Evolutionary conservation across 23 tunicate genomes (phyloP).

Genomic region (Diplosoma virens): DNA sequence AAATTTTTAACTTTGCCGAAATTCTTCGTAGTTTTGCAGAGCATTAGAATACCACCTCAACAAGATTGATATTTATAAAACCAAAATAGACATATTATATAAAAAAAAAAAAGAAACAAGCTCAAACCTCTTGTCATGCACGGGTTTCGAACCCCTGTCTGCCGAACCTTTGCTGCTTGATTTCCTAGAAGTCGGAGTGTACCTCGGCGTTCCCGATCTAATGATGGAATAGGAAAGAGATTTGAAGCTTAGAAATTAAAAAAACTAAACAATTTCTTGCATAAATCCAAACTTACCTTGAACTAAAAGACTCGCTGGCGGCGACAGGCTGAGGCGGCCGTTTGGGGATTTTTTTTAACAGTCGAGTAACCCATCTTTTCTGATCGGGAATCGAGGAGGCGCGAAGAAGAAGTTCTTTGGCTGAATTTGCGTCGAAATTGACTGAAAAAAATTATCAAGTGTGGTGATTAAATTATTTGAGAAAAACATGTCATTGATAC

Average conservation of each 20-base stretch:
- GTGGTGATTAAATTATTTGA: neutral
- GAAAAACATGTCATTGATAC: neutral
- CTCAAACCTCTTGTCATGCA: conserved; percentile 41
- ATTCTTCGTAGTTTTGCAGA: too few relatives aligned
- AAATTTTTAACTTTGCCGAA: too few relatives aligned
- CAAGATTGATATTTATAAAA: too few relatives aligned
- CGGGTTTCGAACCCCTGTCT: conserved; percentile 46
- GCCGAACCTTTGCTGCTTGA: conserved; percentile 69
- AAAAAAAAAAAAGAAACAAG: neutral
- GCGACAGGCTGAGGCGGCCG: conserved; percentile 57
- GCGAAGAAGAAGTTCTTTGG: conserved; percentile 76
- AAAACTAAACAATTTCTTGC: too few relatives aligned
- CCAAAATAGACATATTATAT: neutral
- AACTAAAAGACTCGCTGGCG: conserved; percentile 40
- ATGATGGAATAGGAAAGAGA: neutral
- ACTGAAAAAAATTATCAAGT: conserved; percentile 46
- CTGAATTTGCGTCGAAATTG: conserved; percentile 69
- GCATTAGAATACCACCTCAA: too few relatives aligned
- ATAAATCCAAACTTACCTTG: conserved; percentile 34
- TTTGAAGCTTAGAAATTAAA: too few relatives aligned
- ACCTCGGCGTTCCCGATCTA: conserved; percentile 33
- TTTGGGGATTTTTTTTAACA: conserved; percentile 72
- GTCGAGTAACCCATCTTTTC: conserved; percentile 82
- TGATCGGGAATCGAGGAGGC: conserved; percentile 63
- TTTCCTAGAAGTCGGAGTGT: conserved; percentile 59